Evolutionary conservation across 2,797 vertebrate species (phyloP), one percentile per base, ranked within the genome.

Genomic region (Cetoscarus ocellatus): DNA sequence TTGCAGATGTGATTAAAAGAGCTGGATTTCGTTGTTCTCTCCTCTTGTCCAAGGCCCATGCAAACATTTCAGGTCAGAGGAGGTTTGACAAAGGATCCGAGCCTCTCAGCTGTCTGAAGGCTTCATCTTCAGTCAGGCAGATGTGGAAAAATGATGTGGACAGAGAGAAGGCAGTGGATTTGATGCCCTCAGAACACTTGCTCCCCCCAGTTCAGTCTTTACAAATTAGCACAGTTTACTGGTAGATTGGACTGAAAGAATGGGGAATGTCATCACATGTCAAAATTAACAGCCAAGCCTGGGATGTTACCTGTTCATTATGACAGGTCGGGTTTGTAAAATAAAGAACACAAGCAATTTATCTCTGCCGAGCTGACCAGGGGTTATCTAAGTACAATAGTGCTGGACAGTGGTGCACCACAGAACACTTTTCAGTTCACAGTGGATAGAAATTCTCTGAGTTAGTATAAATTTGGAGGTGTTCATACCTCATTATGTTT

Each of bases 11-110:
- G 62, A 17, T 43, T 51, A 60, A 1, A 27, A 55, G 62, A 36
- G 58, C 35, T 58, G 70, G 38, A 35, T 83, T 71, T 79, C 66
- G 56, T 45, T 58, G 64, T 51, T 48, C 10, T 27, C 58, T 70
- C 14, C 48, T 61, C 7, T 18, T 73, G 18, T 64, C n/a, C 13
- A 10, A 18, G 39, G 35, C 45, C 71, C 67, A 57, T 63, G 67
- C 42, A 52, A 70, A 88, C 78, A 72, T 70, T 82, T 82, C 57
- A 81, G 76, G 78, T 79, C 87, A 88, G 67, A 49, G 57, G 65
- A 39, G 68, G 52, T 77, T 77, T 85, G 77, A 85, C 68, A 61
- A 78, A 80, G 63, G 61, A 86, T 76, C 82, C 27, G 15, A 71
- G 82, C 67, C 65, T 79, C 65, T 70, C 61, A 76, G 80, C 77